A percentile compares a stretch with the other conserved stretches of the same genome.
phyloP scores from a whole-genome alignment of 2,113 vertebrate species.

The Melanerpes aurifrons region DNA sequence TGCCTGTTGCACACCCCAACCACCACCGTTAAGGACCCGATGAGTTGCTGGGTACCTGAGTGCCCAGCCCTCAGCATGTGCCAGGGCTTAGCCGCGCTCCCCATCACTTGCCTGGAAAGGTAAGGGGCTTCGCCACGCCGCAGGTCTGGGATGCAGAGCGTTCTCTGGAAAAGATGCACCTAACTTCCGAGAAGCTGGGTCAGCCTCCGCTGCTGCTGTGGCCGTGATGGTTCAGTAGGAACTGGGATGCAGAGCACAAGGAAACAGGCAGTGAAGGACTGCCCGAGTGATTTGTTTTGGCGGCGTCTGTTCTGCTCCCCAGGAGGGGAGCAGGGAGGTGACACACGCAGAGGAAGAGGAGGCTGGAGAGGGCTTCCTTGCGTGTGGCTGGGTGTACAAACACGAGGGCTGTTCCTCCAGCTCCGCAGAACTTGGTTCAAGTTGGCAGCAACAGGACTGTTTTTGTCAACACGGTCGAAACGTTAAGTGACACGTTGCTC shows the following conservation, averaged over 20 bases:
- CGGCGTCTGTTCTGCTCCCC: background rate
- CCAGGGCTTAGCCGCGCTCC: conserved; percentile 81
- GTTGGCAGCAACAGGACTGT: background rate
- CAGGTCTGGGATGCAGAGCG: background rate
- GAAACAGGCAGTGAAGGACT: background rate
- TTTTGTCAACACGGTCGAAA: background rate
- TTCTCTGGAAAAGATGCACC: background rate
- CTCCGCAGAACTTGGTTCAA: background rate
- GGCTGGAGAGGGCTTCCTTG: background rate
- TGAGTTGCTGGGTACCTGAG: conserved; percentile 27
- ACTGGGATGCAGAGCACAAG: fast-evolving
- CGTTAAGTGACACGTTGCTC: background rate
- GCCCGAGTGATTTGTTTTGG: background rate
- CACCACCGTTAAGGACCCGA: background rate
- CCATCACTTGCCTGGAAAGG: conserved; percentile 88
- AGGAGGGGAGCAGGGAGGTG: background rate
- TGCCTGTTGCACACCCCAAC: fast-evolving
- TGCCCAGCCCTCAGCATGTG: conserved; percentile 79
- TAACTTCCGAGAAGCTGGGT: fast-evolving
- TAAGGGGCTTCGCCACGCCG: conserved; percentile 56
- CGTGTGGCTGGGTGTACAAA: fast-evolving
- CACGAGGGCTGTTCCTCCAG: background rate
- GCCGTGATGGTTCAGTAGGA: background rate
- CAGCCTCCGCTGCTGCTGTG: background rate
- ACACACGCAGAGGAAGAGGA: background rate